Evolutionary conservation across 1,140 invertebrate genomes (phyloP).

Genomic region (Bombus breviceps): DNA sequence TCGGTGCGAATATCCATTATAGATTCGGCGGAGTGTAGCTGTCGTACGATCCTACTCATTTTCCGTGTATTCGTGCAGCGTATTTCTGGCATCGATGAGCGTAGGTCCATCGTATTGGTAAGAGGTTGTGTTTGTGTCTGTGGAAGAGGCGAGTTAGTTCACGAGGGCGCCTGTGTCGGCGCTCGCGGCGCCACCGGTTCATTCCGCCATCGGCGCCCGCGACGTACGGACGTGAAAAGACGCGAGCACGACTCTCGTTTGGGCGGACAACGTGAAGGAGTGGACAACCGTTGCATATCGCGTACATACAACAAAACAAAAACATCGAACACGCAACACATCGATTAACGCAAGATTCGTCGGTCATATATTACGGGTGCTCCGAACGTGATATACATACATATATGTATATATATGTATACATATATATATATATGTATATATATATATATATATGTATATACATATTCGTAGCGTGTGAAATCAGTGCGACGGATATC

Average conservation of each 20-base stretch:
- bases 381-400: background rate
- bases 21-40: conserved; percentile 72
- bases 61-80: conserved; percentile 56
- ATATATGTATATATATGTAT: background rate
- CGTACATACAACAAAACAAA: background rate
- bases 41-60: conserved; percentile 63
- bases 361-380: background rate
- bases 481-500: conserved; percentile 44
- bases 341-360: background rate
- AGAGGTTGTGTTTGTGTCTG: background rate
- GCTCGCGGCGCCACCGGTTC: conserved; percentile 74
- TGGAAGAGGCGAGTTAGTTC: conserved; percentile 44
- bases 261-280: conserved; percentile 60
- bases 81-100: conserved; percentile 43
- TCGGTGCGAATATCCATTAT: conserved; percentile 77
- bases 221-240: conserved; percentile 71
- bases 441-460: no score
- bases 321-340: background rate
- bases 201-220: conserved; percentile 74
- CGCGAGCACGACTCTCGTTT: conserved; percentile 52
- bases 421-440: background rate
- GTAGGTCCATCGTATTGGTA: background rate
- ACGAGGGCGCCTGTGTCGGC: conserved; percentile 65
- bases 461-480: conserved; percentile 13
- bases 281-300: conserved; percentile 4